Conservation (phyloP, 2,113 vertebrate genomes). For the Paratilapia polleni region DNA sequence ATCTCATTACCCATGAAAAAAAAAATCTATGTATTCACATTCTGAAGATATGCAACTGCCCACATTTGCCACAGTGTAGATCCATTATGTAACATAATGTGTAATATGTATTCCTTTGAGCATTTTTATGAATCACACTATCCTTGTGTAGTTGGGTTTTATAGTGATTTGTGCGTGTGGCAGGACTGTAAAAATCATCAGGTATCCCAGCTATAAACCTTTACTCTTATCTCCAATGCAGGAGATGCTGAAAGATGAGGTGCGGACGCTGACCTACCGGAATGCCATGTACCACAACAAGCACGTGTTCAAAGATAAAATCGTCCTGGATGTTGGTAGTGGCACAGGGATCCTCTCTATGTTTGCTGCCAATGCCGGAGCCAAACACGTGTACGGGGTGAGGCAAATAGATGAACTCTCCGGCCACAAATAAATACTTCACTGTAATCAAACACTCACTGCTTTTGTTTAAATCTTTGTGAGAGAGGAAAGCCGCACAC, state of each 20-base stretch:
- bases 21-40: background rate
- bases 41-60: background rate
- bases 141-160: background rate
- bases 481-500: background rate
- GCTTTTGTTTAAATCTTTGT: background rate
- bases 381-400: conserved; percentile 98
- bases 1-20: background rate
- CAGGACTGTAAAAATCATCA: background rate
- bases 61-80: background rate
- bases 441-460: background rate
- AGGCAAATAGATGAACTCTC: background rate
- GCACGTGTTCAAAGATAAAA: conserved; percentile 97
- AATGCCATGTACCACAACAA: conserved; percentile 99
- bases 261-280: conserved; percentile 94
- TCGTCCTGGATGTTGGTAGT: conserved; percentile 95
- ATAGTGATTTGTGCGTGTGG: background rate
- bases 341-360: conserved; percentile 97
- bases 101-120: background rate
- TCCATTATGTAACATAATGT: conserved; percentile 1
- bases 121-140: background rate
- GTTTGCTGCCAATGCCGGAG: conserved; percentile 97
- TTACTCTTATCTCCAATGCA: conserved; percentile 58
- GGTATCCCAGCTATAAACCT: background rate
- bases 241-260: conserved; percentile 99
- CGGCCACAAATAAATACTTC: conserved; percentile 5